Percentiles rank a stretch among this genome's conserved stretches.
phyloP scores from a whole-genome alignment of 2,113 vertebrate genomes.

The Ovis canadensis region DNA sequence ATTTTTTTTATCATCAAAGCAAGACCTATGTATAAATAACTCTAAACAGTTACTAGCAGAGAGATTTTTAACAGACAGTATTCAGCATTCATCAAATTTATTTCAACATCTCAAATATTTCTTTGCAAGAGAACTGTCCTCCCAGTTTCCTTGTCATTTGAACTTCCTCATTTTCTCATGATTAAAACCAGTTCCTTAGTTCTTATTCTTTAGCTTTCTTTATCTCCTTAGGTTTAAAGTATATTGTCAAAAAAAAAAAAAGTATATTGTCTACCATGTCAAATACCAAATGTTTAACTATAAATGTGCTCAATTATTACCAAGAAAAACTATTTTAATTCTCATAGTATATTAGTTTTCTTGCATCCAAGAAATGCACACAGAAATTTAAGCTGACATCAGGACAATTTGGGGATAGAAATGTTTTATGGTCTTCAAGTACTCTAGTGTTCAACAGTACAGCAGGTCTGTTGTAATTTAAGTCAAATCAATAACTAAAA shows the following conservation, averaged over 20 bases:
- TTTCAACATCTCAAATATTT: not conserved
- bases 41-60: not conserved
- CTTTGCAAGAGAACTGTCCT: not conserved
- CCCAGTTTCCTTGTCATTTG: not conserved
- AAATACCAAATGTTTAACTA: not conserved
- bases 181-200: not conserved
- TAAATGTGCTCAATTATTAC: not conserved
- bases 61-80: not conserved
- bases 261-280: not conserved
- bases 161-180: not conserved
- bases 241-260: not conserved
- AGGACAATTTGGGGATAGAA: not conserved
- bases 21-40: not conserved
- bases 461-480: not conserved
- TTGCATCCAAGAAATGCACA: not conserved
- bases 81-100: not conserved
- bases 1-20: not conserved
- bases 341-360: not conserved
- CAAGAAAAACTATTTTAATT: not conserved
- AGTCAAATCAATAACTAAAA: not conserved
- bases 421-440: not conserved
- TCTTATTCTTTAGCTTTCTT: not conserved
- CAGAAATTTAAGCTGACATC: not conserved
- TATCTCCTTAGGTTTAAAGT: not conserved
- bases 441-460: not conserved